phyloP scores from a whole-genome alignment of 2,888 invertebrate species.

The Rapana venosa region DNA sequence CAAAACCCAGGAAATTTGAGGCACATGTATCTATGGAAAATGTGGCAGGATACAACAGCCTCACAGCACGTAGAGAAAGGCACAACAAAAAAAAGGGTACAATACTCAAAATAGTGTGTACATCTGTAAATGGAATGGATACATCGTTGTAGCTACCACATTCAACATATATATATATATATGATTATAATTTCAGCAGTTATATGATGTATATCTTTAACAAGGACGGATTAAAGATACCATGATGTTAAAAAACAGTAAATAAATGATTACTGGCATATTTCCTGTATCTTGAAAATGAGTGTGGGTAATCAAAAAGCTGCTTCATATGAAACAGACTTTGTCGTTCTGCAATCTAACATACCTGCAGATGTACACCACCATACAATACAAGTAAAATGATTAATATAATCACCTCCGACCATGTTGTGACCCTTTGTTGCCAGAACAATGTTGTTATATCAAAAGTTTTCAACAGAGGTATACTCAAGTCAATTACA shows the following conservation, averaged over 20 bases:
- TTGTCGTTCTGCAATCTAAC: no score
- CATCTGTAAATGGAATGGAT: neutral
- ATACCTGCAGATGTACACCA: no score
- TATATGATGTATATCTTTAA: neutral
- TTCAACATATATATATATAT: neutral
- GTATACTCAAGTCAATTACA: no score
- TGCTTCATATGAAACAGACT: neutral
- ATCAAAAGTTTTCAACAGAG: no score
- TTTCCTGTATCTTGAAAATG: neutral
- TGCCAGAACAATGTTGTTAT: no score
- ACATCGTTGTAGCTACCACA: neutral
- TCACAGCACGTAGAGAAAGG: neutral
- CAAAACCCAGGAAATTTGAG: no score
- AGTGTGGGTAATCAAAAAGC: neutral
- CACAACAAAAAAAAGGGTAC: neutral
- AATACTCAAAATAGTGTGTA: neutral
- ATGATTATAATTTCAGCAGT: neutral
- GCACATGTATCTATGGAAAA: no score
- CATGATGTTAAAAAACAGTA: slow-evolving; percentile 7
- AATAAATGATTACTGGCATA: neutral
- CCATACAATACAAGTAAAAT: no score
- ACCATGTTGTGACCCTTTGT: no score
- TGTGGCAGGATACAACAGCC: neutral
- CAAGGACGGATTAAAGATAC: neutral
- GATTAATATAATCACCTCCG: no score